These are phyloP conservation scores for Haemorhous mexicanus DNA, from an alignment of 2,113 vertebrate genomes.

Conservation along the genomic window DNA sequence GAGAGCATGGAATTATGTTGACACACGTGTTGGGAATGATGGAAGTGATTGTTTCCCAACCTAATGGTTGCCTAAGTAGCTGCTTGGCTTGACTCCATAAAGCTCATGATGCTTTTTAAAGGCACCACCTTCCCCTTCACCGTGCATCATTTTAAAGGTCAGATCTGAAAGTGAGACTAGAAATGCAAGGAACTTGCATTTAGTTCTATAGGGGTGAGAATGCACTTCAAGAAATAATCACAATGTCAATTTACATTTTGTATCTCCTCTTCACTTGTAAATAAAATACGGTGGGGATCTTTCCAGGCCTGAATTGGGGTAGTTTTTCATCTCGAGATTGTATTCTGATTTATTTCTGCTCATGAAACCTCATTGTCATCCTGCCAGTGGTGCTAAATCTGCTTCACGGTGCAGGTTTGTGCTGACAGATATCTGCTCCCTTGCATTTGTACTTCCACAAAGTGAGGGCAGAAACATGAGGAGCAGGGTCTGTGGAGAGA, in stretches of 20 bases:
- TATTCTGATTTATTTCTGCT: not conserved
- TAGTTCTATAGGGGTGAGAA: not conserved
- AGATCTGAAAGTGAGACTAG: not conserved
- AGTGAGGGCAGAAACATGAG: not conserved
- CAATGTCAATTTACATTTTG: not conserved
- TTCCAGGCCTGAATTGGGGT: not conserved
- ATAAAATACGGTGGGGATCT: not conserved
- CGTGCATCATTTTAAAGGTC: not conserved
- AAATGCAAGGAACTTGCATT: not conserved
- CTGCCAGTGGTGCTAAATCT: not conserved
- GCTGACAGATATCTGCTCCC: not conserved
- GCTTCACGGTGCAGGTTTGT: not conserved
- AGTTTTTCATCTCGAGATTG: not conserved
- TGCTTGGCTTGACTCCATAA: conserved; percentile 52
- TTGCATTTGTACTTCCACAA: not conserved
- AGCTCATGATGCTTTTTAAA: conserved; percentile 9
- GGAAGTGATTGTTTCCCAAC: conserved; percentile 58
- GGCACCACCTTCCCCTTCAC: not conserved
- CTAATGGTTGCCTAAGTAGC: conserved; percentile 68
- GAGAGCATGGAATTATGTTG: conserved; percentile 70
- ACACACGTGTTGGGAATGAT: conserved; percentile 70
- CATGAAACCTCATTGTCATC: not conserved
- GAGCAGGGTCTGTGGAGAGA: not conserved
- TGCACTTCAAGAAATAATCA: not conserved
- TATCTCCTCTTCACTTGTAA: not conserved